Evolutionary conservation across 64 coral and sea anemone species (phyloP).

Genomic region (Actinia tenebrosa): DNA sequence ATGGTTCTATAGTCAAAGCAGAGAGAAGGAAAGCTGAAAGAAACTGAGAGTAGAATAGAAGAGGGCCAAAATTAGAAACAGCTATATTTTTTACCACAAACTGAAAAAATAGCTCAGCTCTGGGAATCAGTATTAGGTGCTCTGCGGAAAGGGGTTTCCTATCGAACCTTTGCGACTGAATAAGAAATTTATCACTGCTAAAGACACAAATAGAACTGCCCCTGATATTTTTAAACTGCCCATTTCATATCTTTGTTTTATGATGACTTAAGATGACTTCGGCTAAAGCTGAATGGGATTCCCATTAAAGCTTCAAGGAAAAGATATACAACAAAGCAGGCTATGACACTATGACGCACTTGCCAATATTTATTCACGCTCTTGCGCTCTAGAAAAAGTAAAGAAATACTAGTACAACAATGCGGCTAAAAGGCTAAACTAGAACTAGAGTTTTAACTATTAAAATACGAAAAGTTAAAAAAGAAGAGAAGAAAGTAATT

Average conservation of each 20-base stretch:
- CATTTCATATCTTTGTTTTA: background rate
- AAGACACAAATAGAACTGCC: background rate
- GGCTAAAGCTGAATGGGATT: background rate
- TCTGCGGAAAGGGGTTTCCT: too few relatives aligned
- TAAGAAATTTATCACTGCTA: background rate
- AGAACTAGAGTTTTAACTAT: too few relatives aligned
- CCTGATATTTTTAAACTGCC: background rate
- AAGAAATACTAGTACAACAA: background rate
- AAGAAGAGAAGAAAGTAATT: too few relatives aligned
- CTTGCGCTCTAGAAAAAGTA: background rate
- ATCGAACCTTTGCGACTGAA: too few relatives aligned
- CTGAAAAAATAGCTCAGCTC: too few relatives aligned
- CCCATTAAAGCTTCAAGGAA: background rate
- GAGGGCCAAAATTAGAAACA: too few relatives aligned
- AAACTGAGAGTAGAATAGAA: too few relatives aligned
- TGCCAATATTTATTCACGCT: background rate
- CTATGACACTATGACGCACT: background rate
- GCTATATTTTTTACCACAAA: too few relatives aligned
- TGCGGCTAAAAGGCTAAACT: background rate
- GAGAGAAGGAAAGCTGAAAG: too few relatives aligned
- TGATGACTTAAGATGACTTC: slow-evolving; percentile 6
- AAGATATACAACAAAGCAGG: background rate
- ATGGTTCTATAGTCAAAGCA: too few relatives aligned
- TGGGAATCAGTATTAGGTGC: too few relatives aligned
- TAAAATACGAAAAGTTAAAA: too few relatives aligned